A percentile compares a stretch with the other conserved stretches of the same genome.
Evolutionary conservation across 1,140 invertebrate species (phyloP).

Genomic region (Apocrypta bakeri): DNA sequence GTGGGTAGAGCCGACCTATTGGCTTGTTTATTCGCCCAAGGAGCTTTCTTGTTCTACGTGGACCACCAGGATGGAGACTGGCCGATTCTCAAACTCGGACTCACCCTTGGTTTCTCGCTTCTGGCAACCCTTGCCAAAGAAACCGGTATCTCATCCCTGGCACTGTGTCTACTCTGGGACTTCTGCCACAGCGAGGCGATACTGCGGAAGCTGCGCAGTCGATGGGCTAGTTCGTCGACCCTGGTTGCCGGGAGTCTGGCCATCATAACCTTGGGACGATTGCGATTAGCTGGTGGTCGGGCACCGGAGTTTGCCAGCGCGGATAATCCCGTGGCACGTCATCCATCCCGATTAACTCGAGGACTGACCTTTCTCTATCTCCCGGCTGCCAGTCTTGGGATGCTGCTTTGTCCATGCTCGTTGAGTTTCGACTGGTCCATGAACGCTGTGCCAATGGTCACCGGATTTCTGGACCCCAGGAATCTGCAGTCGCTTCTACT

Average conservation of each 20-base stretch:
- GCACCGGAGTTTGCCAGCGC: slow-evolving; percentile 87
- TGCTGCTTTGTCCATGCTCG: slow-evolving; percentile 87
- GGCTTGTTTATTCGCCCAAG: slow-evolving; percentile 92
- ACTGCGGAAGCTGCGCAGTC: slow-evolving; percentile 58
- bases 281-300: slow-evolving; percentile 67
- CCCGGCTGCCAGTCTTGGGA: slow-evolving; percentile 88
- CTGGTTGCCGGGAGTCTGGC: slow-evolving; percentile 68
- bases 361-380: slow-evolving; percentile 91
- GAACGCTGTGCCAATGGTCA: slow-evolving; percentile 91
- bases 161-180: slow-evolving; percentile 90
- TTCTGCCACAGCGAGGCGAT: slow-evolving; percentile 72
- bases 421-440: slow-evolving; percentile 97
- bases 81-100: slow-evolving; percentile 66
- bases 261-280: slow-evolving; percentile 66
- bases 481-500: slow-evolving; percentile 84
- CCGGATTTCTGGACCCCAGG: slow-evolving; percentile 81
- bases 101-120: slow-evolving; percentile 68
- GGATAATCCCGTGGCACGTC: slow-evolving; percentile 91
- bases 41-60: slow-evolving; percentile 88
- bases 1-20: slow-evolving; percentile 96
- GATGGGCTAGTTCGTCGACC: slow-evolving; percentile 59
- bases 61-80: slow-evolving; percentile 73
- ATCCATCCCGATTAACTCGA: slow-evolving; percentile 81
- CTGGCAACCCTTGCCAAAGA: slow-evolving; percentile 90
- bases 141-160: slow-evolving; percentile 92